Base-by-base conservation (phyloP, 2,888 invertebrate genomes). In the Lasioglossum leucozonium region DNA sequence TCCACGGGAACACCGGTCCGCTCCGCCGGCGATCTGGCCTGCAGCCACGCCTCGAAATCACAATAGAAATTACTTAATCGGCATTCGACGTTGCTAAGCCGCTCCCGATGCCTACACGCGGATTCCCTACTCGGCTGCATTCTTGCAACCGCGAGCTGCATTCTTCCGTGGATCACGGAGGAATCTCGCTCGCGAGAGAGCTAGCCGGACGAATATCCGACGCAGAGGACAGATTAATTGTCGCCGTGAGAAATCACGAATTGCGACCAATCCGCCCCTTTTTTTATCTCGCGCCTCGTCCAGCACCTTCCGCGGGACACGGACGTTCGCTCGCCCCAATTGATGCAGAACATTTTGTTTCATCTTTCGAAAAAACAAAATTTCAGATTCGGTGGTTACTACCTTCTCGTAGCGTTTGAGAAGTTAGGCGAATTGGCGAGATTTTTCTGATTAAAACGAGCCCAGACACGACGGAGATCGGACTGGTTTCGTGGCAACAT, bases 251-350 rank as follows among this genome's bases (percentile, higher is more conserved):
- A 85, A n/a, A 76, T 77, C 67, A 79, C 44, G 73, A 85, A 81
- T 85, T 65, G 77, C 84, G 22, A 82, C 67, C 71, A 71, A 72
- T 42, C 55, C 5, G 37, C 10, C 10, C 78, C 55, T 22, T 74
- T 81, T 85, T 81, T 81, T 78, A 72, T 58, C 75, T 79, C 67
- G 78, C 80, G 67, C 71, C 80, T 77, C 51, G 79, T 67, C 75
- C 73, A 16, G 26, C 42, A 13, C n/a, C 69, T 16, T 22, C 10
- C 37, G 1, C 40, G 4, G 4, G 30, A n/a, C 42, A 72, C n/a
- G n/a, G n/a, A n/a, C n/a, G n/a, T 11, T 42, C 11, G 11, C 42
- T 16, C 16, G 4, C 16, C 16, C 16, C 5, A 44, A 44, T 4
- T 44, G 16, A 44, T 44, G 44, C 16, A 44, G 0, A 5, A 18